Evolutionary conservation across 2,113 vertebrate species (phyloP).

Genomic region (Marmota flaviventris): DNA sequence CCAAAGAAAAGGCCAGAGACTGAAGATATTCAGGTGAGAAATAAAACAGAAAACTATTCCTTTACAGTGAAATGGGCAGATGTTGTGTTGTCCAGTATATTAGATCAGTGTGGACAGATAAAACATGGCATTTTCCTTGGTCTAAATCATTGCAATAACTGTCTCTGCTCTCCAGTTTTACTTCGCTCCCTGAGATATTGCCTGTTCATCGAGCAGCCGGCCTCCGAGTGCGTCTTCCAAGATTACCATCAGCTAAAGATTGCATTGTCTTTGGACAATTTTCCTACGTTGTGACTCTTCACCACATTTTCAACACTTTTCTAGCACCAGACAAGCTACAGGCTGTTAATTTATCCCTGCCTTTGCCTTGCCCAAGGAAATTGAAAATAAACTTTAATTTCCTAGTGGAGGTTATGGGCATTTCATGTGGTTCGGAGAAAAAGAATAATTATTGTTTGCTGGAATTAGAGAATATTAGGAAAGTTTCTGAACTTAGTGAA

Average conservation of each 20-base stretch:
- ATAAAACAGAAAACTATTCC: conserved; percentile 40
- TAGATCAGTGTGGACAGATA: conserved; percentile 39
- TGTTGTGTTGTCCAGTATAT: not conserved
- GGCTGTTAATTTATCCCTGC: conserved; percentile 77
- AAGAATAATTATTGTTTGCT: conserved; percentile 63
- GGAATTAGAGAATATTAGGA: conserved; percentile 59
- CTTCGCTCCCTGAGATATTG: conserved; percentile 62
- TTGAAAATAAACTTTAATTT: conserved; percentile 86
- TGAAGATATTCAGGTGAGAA: conserved; percentile 29
- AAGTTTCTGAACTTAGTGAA: conserved; percentile 70
- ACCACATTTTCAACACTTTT: conserved; percentile 63
- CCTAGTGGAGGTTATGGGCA: conserved; percentile 69
- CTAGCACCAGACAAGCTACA: conserved; percentile 73
- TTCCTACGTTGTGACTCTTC: conserved; percentile 51
- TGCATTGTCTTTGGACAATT: conserved; percentile 76
- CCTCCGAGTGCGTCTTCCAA: conserved; percentile 31
- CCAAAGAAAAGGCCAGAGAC: conserved; percentile 44
- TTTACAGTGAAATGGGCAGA: conserved; percentile 11
- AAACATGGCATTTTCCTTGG: not conserved
- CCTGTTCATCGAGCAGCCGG: conserved; percentile 24
- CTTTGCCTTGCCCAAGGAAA: conserved; percentile 80
- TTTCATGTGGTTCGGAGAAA: conserved; percentile 50
- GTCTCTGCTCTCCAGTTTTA: not conserved
- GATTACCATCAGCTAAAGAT: conserved; percentile 81
- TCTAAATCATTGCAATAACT: conserved; percentile 26